These are phyloP conservation scores for Muntiacus reevesi DNA, from an alignment of 2,113 vertebrate species.

Conservation along the genomic window DNA sequence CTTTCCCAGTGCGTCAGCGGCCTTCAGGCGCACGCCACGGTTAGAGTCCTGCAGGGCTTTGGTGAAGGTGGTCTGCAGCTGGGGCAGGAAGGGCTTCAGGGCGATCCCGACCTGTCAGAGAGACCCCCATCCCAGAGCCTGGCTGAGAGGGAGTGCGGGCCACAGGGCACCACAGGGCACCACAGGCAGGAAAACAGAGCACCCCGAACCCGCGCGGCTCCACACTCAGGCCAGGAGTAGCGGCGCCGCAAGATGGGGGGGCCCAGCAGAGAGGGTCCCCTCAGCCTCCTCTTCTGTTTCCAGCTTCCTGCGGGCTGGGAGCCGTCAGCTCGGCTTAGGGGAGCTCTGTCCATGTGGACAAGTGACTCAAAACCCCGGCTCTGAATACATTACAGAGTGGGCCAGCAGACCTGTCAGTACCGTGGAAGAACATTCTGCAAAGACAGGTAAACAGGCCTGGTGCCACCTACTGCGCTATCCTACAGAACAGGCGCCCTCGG, in stretches of 20 bases:
- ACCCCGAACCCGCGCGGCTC: background rate
- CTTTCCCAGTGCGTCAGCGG: constrained; percentile 93
- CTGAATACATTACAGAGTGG: background rate
- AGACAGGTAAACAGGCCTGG: background rate
- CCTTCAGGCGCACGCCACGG: constrained; percentile 92
- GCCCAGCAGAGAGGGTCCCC: background rate
- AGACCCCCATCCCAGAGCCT: fast-evolving
- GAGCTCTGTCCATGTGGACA: background rate
- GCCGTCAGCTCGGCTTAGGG: background rate
- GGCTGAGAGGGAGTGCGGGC: background rate
- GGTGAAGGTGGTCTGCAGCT: constrained; percentile 98
- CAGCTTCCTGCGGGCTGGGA: background rate
- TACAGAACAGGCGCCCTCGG: background rate
- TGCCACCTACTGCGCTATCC: background rate
- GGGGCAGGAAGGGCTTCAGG: constrained; percentile 97
- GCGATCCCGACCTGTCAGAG: constrained; percentile 91
- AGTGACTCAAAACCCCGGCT: background rate
- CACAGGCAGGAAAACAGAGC: background rate
- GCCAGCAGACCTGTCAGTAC: background rate
- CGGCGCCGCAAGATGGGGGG: fast-evolving
- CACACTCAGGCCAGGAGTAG: background rate
- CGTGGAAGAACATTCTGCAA: background rate
- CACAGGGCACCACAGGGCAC: background rate
- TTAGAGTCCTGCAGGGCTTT: constrained; percentile 97
- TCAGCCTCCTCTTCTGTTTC: background rate